Base-by-base conservation (phyloP, 2,888 invertebrate genomes). In the Steromphala cineraria region DNA sequence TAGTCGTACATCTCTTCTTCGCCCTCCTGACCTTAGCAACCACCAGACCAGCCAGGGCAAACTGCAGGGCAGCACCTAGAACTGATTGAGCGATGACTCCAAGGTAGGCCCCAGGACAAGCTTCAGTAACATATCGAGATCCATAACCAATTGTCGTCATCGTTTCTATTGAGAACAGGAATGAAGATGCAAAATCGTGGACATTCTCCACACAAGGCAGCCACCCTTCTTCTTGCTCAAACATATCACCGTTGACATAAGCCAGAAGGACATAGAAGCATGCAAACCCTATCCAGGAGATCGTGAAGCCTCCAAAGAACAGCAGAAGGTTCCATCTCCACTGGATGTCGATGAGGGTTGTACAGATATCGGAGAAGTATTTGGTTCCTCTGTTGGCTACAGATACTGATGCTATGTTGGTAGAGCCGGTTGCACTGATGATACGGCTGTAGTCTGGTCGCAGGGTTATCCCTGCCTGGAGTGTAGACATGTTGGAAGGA, bases 81-180 rank as follows among this genome's bases (percentile, higher is more conserved):
- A 98, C 97, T 87, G 98, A 97, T 94, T 98, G 98, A 83, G 97
- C 94, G 93, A 97, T 97, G 95, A 98, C 96, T 53, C 97, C 95
- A 92, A 98, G 96, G 88, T 97, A 96, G 40, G 97, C 97, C 92
- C 96, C 96, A 0, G 97, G 97, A 91, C 99, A 99, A 93, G 97
- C 97, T 85, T 98, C 96, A 0, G 98, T 98, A 0, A 97, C 97
- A 62, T 96, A 95, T 81, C 97, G 95, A 79, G 95, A 95, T 0
- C 98, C 97, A 92, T 98, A 98, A 67, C 97, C 98, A 87, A 98
- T 98, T 10, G 98, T 98, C 93, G 98, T 98, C 93, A 99, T 98
- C 1, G 98, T 98, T 94, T 99, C 99, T 53, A 99, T 96, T 84
- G 98, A 98, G 94, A 98, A 99, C 55, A 99, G 95, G 94, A 98